Evolutionary conservation across 1,140 invertebrate species (phyloP).

Genomic region (Heliconius hermathena): DNA sequence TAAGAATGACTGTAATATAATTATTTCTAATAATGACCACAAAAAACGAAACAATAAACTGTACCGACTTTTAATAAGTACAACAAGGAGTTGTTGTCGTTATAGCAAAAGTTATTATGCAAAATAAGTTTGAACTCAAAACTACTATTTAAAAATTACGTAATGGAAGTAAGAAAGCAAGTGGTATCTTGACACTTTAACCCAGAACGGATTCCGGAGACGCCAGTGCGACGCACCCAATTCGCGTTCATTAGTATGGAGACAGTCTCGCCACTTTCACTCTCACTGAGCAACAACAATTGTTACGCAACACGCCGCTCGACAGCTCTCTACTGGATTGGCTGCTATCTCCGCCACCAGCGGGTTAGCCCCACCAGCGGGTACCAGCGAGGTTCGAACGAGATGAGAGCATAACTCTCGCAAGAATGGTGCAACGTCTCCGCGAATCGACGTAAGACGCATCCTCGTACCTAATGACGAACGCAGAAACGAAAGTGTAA

Average conservation of each 20-base stretch:
- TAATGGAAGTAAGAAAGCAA: constrained; percentile 58
- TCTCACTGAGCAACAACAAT: constrained; percentile 66
- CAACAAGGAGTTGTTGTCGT: not conserved
- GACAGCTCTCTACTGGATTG: constrained; percentile 66
- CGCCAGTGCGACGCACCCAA: constrained; percentile 60
- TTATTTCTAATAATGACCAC: not conserved
- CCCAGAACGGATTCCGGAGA: constrained; percentile 68
- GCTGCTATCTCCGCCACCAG: constrained; percentile 53
- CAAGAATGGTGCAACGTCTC: constrained; percentile 55
- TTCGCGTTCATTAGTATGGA: constrained; percentile 77
- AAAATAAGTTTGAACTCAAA: not conserved
- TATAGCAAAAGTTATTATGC: not conserved
- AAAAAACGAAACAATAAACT: not conserved
- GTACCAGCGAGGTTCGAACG: constrained; percentile 17
- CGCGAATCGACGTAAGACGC: constrained; percentile 55
- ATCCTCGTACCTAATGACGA: constrained; percentile 72
- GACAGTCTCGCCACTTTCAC: constrained; percentile 77
- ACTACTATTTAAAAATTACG: constrained; percentile 45
- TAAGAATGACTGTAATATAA: no score
- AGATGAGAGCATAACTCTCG: constrained; percentile 50
- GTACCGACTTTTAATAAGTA: not conserved
- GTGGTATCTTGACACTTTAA: constrained; percentile 70
- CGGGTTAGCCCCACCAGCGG: constrained; percentile 30
- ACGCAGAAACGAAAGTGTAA: constrained; percentile 78
- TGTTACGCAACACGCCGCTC: constrained; percentile 68